Evolutionary conservation across 2,888 invertebrate species (phyloP).

Genomic region (Noctua pronuba): DNA sequence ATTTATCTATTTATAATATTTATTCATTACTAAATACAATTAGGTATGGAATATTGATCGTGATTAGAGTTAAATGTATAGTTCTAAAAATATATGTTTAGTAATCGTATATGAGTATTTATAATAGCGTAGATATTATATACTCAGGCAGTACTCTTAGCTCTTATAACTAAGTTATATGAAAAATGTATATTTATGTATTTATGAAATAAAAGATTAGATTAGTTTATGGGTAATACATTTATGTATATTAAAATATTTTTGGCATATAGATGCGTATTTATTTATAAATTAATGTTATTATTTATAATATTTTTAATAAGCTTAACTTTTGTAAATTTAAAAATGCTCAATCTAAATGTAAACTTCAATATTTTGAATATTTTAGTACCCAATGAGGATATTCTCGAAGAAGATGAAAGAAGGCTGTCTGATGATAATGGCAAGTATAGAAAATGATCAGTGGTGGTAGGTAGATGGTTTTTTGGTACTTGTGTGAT

Average conservation of each 20-base stretch:
- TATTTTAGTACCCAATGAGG: constrained; percentile 88
- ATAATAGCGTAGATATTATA: neutral
- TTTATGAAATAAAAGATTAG: constrained; percentile 7
- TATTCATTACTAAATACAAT: neutral
- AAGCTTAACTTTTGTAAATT: neutral
- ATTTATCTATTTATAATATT: constrained; percentile 23
- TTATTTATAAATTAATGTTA: constrained; percentile 8
- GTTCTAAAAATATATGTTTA: neutral
- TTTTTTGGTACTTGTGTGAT: neutral
- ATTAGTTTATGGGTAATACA: neutral
- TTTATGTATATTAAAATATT: constrained; percentile 2
- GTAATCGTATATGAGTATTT: neutral
- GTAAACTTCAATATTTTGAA: constrained; percentile 55
- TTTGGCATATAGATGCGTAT: constrained; percentile 7
- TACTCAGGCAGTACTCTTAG: neutral
- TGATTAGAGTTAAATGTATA: neutral
- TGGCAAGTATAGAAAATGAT: constrained; percentile 72
- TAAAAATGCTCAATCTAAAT: constrained; percentile 1
- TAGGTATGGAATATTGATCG: neutral
- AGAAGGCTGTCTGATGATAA: constrained; percentile 86
- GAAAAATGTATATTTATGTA: neutral
- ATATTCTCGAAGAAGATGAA: constrained; percentile 89
- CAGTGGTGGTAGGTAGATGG: neutral
- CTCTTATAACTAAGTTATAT: neutral
- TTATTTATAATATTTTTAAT: neutral